phyloP scores from a whole-genome alignment of 2,113 vertebrate species.

The Xiphophorus couchianus region DNA sequence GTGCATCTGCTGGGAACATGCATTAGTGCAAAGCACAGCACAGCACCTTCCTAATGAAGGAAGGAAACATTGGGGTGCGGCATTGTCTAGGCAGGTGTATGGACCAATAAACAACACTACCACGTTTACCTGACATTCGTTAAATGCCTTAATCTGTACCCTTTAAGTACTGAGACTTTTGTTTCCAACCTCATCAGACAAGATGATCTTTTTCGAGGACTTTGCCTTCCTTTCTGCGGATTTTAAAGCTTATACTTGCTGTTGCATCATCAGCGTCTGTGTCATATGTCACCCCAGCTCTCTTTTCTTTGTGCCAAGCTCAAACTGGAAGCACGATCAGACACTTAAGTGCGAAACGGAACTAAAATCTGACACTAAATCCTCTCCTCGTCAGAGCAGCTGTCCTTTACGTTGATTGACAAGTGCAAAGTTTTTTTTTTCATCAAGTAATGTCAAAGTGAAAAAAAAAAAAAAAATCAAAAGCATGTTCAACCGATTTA shows the following conservation, averaged over 20 bases:
- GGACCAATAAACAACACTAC: constrained; percentile 66
- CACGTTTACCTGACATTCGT: constrained; percentile 65
- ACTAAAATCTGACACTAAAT: constrained; percentile 17
- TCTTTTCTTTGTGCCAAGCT: not conserved
- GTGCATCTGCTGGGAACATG: constrained; percentile 62
- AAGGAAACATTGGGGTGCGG: constrained; percentile 60
- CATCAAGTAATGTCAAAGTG: constrained; percentile 10
- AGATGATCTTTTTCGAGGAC: constrained; percentile 9
- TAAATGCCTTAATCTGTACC: constrained; percentile 55
- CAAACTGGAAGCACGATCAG: not conserved
- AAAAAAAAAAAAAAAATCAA: constrained; percentile 35
- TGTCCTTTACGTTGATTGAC: constrained; percentile 14
- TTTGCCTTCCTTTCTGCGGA: not conserved
- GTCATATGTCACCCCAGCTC: not conserved
- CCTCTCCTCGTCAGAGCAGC: constrained; percentile 1
- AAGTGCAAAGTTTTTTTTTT: not conserved
- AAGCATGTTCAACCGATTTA: constrained; percentile 8
- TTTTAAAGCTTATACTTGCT: constrained; percentile 4
- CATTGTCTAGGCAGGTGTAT: constrained; percentile 66
- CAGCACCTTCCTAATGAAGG: constrained; percentile 65
- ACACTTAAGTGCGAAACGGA: constrained; percentile 1
- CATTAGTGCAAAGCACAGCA: constrained; percentile 71
- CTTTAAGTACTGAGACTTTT: constrained; percentile 33
- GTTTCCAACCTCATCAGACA: constrained; percentile 24
- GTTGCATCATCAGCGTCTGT: constrained; percentile 1